Evolutionary conservation across 2,113 vertebrate species (phyloP), one percentile per base, ranked within the genome.

Genomic region (Melanostigma gelatinosum): DNA sequence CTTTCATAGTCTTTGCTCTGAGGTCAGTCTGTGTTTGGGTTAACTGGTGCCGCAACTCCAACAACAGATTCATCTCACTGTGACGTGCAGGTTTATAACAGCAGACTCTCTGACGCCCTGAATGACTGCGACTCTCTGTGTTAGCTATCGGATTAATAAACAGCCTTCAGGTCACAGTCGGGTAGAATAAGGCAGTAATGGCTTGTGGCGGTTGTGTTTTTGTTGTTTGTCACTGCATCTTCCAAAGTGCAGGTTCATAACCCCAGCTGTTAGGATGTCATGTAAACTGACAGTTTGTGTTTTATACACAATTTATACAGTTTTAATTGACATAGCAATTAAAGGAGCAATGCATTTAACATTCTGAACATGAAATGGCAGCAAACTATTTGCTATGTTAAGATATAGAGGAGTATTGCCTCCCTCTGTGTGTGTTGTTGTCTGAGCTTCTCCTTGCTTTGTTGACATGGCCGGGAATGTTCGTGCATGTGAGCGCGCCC

Each of bases 101-200:
- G 69, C 90, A 93, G 91, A 91, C 90, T 55, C 54, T 52, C 58
- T 71, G 89, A 85, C 76, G 85, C 84, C 87, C 54, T 55, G 18
- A 62, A 63, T 9, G 57, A 11, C 57, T 61, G 48, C 73, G 87
- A 86, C 58, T 82, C 74, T 77, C 69, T 83, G 34, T 50, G 77
- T 57, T 54, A 40, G 27, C 44, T 77, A 75, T 87, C 71, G 75
- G 75, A 84, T 87, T 67, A 65, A 83, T 67, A 65, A 83, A 81
- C 52, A 22, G 68, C 42, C 42, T 60, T 72, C 61, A 61, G 79
- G 82, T 89, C 67, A 36, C 27, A 22, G 29, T 16, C 2, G 16
- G 67, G 18, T 46, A 20, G 34, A 72, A 36, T 7, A 16, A 29
- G 27, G 40, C 55, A 38, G 16, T 34, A 6, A 10, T 3, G 4